These are phyloP conservation scores for Pseudochirops cupreus DNA, from an alignment of 2,797 vertebrate genomes.

Conservation along the genomic window DNA sequence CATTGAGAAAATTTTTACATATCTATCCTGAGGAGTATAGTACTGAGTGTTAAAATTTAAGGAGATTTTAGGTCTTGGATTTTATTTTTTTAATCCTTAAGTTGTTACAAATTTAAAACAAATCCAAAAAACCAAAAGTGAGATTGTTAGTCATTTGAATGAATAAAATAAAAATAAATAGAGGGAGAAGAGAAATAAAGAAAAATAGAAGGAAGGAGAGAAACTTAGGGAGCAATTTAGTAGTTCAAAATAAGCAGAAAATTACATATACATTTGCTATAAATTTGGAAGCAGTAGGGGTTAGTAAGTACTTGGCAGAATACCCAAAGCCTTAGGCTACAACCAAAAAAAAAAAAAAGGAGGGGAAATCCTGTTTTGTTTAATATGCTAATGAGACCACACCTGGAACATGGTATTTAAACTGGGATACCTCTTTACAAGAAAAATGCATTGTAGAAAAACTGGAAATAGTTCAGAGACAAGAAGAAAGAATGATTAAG, in stretches of 20 bases:
- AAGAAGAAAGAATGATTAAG: constrained; percentile 55
- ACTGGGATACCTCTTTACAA: constrained; percentile 3
- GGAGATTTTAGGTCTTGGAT: constrained; percentile 17
- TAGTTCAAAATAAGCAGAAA: constrained; percentile 50
- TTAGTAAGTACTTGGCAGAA: constrained; percentile 1
- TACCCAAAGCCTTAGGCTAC: constrained; percentile 35
- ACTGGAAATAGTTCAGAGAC: constrained; percentile 57
- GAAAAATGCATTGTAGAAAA: constrained; percentile 52
- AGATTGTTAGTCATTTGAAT: constrained; percentile 3
- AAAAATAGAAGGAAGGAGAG: background rate
- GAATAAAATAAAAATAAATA: background rate
- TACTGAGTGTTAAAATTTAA: background rate
- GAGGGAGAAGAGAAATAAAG: background rate
- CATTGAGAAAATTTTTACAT: background rate
- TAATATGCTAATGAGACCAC: constrained; percentile 52
- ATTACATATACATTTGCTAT: constrained; percentile 6
- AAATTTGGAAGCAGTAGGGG: constrained; percentile 26
- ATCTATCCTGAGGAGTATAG: constrained; percentile 14
- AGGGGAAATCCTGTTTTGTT: background rate
- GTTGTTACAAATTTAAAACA: constrained; percentile 11
- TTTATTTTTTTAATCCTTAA: constrained; percentile 49
- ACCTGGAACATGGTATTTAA: constrained; percentile 34
- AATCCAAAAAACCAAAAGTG: constrained; percentile 28
- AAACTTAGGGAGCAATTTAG: background rate
- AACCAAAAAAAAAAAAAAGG: background rate